Evolutionary conservation across 2,113 vertebrate species (phyloP), one percentile per base, ranked within the genome.

Genomic region (Amphilophus citrinellus): DNA sequence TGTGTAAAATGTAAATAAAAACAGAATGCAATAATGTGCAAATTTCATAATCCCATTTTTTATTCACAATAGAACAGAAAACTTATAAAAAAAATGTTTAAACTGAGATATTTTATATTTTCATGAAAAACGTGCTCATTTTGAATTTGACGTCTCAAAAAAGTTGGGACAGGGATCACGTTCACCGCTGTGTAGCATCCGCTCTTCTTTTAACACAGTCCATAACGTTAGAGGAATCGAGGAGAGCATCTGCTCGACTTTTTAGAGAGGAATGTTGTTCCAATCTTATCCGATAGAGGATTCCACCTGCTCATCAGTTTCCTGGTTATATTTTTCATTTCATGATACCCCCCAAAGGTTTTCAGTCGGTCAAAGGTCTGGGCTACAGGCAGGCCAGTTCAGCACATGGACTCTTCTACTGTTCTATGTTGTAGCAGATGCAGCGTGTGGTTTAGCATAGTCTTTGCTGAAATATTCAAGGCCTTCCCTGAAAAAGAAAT

Each of bases 241-340:
- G 65, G 5, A 68, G 20, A 57, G 20, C 20, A 57, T 42, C 42
- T 18, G 5, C 4, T 6, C 14, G 44, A 15, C 47, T 6, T 15
- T 2, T 47, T 14, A 11, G 42, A 13, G 42, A 44, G 42, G 10
- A 44, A 1, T 44, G 42, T 14, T 42, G 10, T 42, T 10, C 39
- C 39, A 42, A 3, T 42, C 39, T 10, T 10, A 10, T 10, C 42
- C 4, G 11, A 44, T 14, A 14, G 37, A 8, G 8, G 37, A 37
- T n/a, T 24, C 10, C 44, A 39, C 22, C 39, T 44, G 37, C 63
- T 68, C 14, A 0, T 0, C 0, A 17, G 22, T 65, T 6, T 47
- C 27, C 44, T 47, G 27, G 22, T 47, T 44, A 8, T 39, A 39
- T 8, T 47, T 1, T 22, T 3, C 63, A 66, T 66, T 66, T 6